Percentiles rank a stretch among this genome's conserved stretches.
phyloP scores from a whole-genome alignment of 2,888 invertebrate species.

The Lasioglossum zephyrum region DNA sequence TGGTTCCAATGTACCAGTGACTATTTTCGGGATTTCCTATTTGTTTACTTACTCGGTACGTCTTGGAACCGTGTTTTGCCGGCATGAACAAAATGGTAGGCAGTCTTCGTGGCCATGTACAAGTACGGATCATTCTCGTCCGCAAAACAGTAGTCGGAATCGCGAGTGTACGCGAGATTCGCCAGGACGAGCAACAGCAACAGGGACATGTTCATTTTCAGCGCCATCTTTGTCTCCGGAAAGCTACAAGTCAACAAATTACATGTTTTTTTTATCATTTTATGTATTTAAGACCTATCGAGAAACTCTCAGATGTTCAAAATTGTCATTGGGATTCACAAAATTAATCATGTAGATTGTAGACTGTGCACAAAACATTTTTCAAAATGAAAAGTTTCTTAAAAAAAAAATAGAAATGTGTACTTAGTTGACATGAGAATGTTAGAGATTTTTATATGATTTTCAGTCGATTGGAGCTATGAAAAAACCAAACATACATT shows the following conservation, averaged over 20 bases:
- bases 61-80: constrained; percentile 87
- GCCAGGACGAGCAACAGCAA: constrained; percentile 47
- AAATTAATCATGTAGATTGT: neutral
- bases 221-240: constrained; percentile 7
- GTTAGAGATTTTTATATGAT: neutral
- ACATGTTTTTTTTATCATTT: neutral
- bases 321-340: neutral
- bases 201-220: constrained; percentile 29
- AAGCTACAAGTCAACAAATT: neutral
- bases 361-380: neutral
- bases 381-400: too few relatives aligned
- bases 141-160: constrained; percentile 86
- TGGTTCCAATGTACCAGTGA: neutral
- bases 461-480: neutral
- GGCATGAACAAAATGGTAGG: constrained; percentile 89
- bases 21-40: neutral
- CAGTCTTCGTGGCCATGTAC: constrained; percentile 90
- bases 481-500: too few relatives aligned
- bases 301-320: neutral
- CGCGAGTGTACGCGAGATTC: constrained; percentile 66
- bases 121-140: constrained; percentile 88
- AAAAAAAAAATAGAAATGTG: too few relatives aligned
- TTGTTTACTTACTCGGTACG: constrained; percentile 87
- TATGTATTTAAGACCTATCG: neutral
- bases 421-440: too few relatives aligned